A percentile compares a stretch with the other conserved stretches of the same genome.
Evolutionary conservation across 2,113 vertebrate species (phyloP).

Genomic region (Amia ocellicauda): DNA sequence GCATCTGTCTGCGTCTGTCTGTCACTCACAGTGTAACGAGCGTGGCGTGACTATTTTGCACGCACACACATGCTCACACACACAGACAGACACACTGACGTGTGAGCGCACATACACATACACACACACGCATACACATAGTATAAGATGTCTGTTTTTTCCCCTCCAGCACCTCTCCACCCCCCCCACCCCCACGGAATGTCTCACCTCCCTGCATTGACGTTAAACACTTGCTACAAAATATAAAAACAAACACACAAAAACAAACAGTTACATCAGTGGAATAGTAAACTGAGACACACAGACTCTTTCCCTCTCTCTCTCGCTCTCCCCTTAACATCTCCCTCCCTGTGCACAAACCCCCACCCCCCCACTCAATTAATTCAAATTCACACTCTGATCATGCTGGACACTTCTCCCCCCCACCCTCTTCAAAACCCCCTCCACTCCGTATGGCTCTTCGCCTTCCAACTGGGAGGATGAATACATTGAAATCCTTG

Average conservation of each 20-base stretch:
- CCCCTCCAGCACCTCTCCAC: neutral
- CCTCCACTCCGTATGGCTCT: neutral
- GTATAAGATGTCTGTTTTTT: conserved; percentile 8
- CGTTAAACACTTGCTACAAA: neutral
- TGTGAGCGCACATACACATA: too few species aligned
- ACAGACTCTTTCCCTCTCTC: too few species aligned
- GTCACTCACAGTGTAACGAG: too few species aligned
- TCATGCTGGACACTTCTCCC: neutral
- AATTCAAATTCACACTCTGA: too few species aligned
- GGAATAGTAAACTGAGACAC: too few species aligned
- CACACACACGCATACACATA: conserved; percentile 3
- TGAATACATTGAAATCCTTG: neutral
- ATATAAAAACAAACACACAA: conserved; percentile 13
- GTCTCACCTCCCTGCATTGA: neutral
- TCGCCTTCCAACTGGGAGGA: neutral
- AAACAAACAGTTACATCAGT: too few species aligned
- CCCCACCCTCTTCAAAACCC: neutral
- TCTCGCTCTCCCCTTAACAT: too few species aligned
- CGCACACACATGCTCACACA: neutral
- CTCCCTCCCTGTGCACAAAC: too few species aligned
- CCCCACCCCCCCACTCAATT: too few species aligned
- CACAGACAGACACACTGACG: too few species aligned
- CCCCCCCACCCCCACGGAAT: too few species aligned
- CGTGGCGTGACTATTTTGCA: neutral
- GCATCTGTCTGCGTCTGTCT: too few species aligned